phyloP scores from a whole-genome alignment of 2,797 vertebrate genomes.

The Protosalanx chinensis region DNA sequence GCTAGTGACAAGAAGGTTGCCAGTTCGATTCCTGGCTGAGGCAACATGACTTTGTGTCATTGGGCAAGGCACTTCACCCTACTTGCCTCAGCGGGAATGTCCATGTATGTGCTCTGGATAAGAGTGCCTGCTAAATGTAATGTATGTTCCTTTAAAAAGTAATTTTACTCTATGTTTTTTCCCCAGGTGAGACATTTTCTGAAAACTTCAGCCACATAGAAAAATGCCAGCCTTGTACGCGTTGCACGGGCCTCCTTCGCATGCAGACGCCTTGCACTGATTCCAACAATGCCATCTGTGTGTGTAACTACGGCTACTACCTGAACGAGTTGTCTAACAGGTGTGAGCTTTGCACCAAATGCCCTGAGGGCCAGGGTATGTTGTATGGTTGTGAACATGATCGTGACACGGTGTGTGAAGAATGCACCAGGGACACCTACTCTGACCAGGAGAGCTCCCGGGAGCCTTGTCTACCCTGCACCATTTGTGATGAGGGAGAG shows the following conservation, averaged over 20 bases:
- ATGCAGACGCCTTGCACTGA: slow-evolving; percentile 92
- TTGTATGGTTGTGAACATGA: slow-evolving; percentile 72
- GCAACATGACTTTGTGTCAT: too few species aligned
- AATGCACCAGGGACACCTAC: slow-evolving; percentile 80
- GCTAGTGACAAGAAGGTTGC: too few species aligned
- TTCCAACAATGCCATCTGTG: slow-evolving; percentile 85
- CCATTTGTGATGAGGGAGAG: slow-evolving; percentile 82
- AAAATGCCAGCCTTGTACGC: slow-evolving; percentile 81
- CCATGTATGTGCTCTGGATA: too few species aligned
- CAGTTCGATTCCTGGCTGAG: too few species aligned
- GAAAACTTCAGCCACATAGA: slow-evolving; percentile 85
- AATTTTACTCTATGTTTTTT: neutral
- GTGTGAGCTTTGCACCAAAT: slow-evolving; percentile 81
- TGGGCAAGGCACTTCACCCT: too few species aligned
- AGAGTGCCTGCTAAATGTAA: too few species aligned
- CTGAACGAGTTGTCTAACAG: slow-evolving; percentile 41
- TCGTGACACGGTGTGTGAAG: slow-evolving; percentile 85
- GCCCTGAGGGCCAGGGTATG: slow-evolving; percentile 81
- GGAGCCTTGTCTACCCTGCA: slow-evolving; percentile 95
- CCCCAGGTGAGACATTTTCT: slow-evolving; percentile 89
- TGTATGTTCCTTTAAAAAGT: too few species aligned
- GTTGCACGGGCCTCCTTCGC: slow-evolving; percentile 79
- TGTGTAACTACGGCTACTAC: slow-evolving; percentile 85
- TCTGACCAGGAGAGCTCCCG: slow-evolving; percentile 88
- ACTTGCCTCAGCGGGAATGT: too few species aligned